Evolutionary conservation across 2,888 invertebrate species (phyloP), one percentile per base, ranked within the genome.

Genomic region (Allolobophora icterica): DNA sequence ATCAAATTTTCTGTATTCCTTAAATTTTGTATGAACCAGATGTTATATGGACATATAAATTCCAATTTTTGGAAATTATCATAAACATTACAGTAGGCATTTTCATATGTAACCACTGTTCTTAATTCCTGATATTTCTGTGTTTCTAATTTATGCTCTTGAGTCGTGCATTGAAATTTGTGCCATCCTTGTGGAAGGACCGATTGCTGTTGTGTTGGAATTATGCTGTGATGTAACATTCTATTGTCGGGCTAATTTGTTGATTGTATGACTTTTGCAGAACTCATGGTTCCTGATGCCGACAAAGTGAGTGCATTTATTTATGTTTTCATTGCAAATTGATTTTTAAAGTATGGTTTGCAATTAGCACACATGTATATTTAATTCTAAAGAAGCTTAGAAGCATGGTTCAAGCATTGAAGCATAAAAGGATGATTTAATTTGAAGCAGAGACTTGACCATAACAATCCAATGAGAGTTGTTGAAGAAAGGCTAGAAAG

Each of bases 221-320:
- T 71, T 71, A 52, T 6, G 6, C 30, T 71, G 71, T 71, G n/a
- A 13, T 71, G 71, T n/a, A 8, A 17, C 8, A 71, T 30, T 11
- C 17, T n/a, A 30, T 71, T n/a, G 17, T 8, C 24, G 52, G 52
- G 24, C 52, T 52, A 24, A 52, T 52, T 71, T 71, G 6, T 71
- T 71, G 1, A 71, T 71, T n/a, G 71, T 71, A n/a, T 71, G 71
- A 71, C 15, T 87, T 87, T 87, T 87, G 33, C 87, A 87, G 87
- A 87, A 87, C 87, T 87, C 87, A 35, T n/a, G 30, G 87, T 87
- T 87, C 87, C 87, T n/a, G 71, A 71, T n/a, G n/a, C 71, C 1
- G 71, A 71, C n/a, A 71, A 71, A n/a, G 71, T 71, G 8, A 71
- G 71, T 71, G 71, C 71, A 71, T 71, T n/a, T n/a, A 1, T 71